Conservation (phyloP, 1,140 invertebrate species). For the Conus betulinus region DNA sequence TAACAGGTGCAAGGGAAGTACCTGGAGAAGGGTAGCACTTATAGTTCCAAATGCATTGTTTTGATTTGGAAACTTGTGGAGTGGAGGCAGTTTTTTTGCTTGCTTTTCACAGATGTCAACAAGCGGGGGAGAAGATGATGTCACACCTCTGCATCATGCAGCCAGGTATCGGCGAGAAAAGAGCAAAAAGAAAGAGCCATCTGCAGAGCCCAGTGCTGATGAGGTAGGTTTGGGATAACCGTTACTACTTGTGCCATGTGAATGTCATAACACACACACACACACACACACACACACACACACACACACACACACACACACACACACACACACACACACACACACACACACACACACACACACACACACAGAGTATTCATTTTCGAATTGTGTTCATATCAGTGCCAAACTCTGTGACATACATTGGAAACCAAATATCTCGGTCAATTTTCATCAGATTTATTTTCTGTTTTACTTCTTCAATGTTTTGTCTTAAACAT, state of each 20-base stretch:
- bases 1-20: too few relatives aligned
- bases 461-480: too few relatives aligned
- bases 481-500: too few relatives aligned
- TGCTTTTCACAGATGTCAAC: slow-evolving; percentile 66
- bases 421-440: too few relatives aligned
- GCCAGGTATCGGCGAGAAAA: slow-evolving; percentile 70
- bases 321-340: not conserved
- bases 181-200: slow-evolving; percentile 41
- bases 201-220: slow-evolving; percentile 24
- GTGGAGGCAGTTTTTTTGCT: too few relatives aligned
- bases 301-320: not conserved
- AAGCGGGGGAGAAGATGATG: slow-evolving; percentile 71
- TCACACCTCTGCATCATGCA: slow-evolving; percentile 75
- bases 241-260: not conserved
- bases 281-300: not conserved
- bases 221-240: not conserved
- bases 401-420: too few relatives aligned
- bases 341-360: not conserved
- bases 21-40: too few relatives aligned
- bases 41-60: too few relatives aligned
- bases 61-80: too few relatives aligned
- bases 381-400: too few relatives aligned
- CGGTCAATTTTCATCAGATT: too few relatives aligned
- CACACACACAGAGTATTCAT: not conserved
- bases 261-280: too few relatives aligned